Percentiles rank a stretch among this genome's conserved stretches.
Conservation (phyloP, 2,113 vertebrate species). For the Coptodon bakossiorum region DNA sequence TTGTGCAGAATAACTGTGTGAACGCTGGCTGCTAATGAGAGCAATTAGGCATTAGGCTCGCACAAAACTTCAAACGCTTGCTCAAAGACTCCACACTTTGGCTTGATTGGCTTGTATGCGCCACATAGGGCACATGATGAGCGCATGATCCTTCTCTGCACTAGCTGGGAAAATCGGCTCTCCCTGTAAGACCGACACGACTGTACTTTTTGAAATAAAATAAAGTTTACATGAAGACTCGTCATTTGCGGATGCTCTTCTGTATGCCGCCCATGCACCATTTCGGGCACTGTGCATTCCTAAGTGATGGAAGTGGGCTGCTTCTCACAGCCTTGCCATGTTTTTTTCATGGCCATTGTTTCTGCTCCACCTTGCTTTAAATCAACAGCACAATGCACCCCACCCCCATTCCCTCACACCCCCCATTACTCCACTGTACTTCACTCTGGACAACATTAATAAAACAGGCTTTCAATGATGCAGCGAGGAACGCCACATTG, state of each 20-base stretch:
- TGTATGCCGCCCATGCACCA: neutral
- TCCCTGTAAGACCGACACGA: neutral
- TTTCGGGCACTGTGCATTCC: slow-evolving; percentile 1
- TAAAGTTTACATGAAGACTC: neutral
- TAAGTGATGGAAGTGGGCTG: slow-evolving; percentile 46
- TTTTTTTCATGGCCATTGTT: slow-evolving; percentile 74
- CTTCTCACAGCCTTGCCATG: slow-evolving; percentile 38
- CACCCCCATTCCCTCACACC: neutral
- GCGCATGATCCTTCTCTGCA: neutral
- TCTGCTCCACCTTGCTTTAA: slow-evolving; percentile 67
- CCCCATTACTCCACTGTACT: slow-evolving; percentile 13
- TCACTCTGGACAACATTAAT: slow-evolving; percentile 73
- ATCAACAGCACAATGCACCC: slow-evolving; percentile 60
- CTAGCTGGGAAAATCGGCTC: neutral
- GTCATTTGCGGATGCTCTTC: neutral
- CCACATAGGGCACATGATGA: slow-evolving; percentile 18
- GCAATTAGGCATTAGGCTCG: slow-evolving; percentile 63
- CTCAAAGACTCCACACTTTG: slow-evolving; percentile 3
- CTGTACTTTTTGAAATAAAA: neutral
- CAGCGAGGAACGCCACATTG: slow-evolving; percentile 46
- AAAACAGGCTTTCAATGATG: slow-evolving; percentile 72
- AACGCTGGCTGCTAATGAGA: slow-evolving; percentile 63
- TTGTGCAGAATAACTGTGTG: slow-evolving; percentile 64
- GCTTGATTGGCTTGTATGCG: slow-evolving; percentile 28
- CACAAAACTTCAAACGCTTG: slow-evolving; percentile 21